Percentiles rank a stretch among this genome's conserved stretches.
phyloP scores from a whole-genome alignment of 1,140 invertebrate species.

The Rhynchophorus ferrugineus region DNA sequence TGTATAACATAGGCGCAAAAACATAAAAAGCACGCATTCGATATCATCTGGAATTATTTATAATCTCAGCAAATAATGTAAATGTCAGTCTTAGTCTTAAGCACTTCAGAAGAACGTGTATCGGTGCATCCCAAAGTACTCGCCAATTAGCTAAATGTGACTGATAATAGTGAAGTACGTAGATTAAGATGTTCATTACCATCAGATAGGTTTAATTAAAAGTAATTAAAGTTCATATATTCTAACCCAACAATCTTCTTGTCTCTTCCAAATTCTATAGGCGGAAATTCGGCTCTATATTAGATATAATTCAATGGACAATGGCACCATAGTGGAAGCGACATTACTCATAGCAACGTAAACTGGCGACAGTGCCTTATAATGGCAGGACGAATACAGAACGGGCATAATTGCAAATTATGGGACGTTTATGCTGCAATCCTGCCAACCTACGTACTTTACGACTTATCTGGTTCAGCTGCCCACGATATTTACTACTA shows the following conservation, averaged over 20 bases:
- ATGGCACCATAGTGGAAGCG: not conserved
- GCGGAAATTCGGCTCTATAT: too few species aligned
- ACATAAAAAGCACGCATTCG: not conserved
- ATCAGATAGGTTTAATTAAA: too few species aligned
- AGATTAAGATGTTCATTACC: too few species aligned
- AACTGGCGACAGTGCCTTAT: slow-evolving; percentile 33
- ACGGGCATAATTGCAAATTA: slow-evolving; percentile 38
- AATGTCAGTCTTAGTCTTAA: slow-evolving; percentile 3
- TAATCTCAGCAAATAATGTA: not conserved
- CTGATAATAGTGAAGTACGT: too few species aligned
- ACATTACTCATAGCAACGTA: slow-evolving; percentile 9
- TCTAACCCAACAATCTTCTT: too few species aligned
- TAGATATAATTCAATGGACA: too few species aligned
- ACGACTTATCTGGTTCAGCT: slow-evolving; percentile 30
- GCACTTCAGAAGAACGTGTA: not conserved
- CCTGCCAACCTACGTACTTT: slow-evolving; percentile 34
- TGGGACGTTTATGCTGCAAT: slow-evolving; percentile 36
- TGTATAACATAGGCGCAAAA: too few species aligned
- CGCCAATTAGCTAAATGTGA: too few species aligned
- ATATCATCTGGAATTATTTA: too few species aligned
- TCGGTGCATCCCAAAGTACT: too few species aligned
- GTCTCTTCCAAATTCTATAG: too few species aligned
- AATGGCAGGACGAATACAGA: slow-evolving; percentile 37
- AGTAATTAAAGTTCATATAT: too few species aligned
- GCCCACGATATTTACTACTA: slow-evolving; percentile 33